These are phyloP conservation scores for Phataginus tetradactyla DNA, from an alignment of 2,797 vertebrate species.

Conservation along the genomic window DNA sequence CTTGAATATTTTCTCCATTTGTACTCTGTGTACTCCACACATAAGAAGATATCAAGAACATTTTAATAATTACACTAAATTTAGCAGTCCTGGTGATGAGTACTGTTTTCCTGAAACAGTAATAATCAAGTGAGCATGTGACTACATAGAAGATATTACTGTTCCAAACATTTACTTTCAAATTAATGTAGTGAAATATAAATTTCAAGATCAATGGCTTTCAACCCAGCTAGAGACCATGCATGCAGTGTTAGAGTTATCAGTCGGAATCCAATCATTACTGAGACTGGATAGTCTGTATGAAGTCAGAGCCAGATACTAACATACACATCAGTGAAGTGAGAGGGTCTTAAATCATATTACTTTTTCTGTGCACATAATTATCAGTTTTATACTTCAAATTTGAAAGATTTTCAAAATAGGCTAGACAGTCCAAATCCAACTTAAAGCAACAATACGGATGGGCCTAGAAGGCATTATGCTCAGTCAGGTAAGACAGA, in stretches of 20 bases:
- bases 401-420: background rate
- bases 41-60: background rate
- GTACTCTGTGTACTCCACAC: background rate
- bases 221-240: background rate
- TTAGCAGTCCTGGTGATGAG: background rate
- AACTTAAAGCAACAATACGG: background rate
- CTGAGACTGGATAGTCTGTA: background rate
- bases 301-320: background rate
- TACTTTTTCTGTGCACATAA: background rate
- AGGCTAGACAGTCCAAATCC: background rate
- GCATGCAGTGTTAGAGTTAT: background rate
- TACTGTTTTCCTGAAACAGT: background rate
- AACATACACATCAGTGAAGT: background rate
- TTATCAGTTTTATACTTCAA: background rate
- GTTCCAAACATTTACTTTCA: background rate
- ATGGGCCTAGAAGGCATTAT: too few relatives aligned
- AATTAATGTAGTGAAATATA: background rate
- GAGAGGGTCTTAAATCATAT: background rate
- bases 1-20: background rate
- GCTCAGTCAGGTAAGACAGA: too few relatives aligned
- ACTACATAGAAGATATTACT: background rate
- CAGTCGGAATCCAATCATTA: background rate
- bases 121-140: background rate
- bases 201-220: background rate
- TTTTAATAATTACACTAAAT: background rate